Evolutionary conservation across 2,797 vertebrate genomes (phyloP), one percentile per base, ranked within the genome.

Genomic region (Phaenicophaeus curvirostris): DNA sequence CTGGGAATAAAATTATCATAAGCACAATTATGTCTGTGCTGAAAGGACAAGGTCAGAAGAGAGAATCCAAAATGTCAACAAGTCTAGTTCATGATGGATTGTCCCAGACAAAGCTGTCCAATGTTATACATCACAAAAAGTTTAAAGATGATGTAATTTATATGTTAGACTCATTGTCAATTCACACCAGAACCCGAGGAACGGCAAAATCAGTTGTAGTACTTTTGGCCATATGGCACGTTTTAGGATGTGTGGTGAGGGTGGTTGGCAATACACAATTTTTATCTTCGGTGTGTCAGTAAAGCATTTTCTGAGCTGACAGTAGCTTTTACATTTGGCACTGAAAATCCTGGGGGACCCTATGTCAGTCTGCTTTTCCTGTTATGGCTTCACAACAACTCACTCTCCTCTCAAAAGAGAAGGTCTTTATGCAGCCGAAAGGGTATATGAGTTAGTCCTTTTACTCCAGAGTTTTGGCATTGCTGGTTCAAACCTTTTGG

Each of bases 1-100:
- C 96, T 90, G 78, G 90, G 94, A 97, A 95, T 78, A 94, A 89
- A 96, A 96, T 96, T 98, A 98, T 97, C 97, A 95, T 95, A 98
- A 97, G 95, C 95, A 92, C 93, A 97, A 97, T 97, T 97, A 91
- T 94, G 95, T 78, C 71, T 82, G 71, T 94, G 94, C 96, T 95
- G 92, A 94, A 97, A 96, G 95, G 96, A 96, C 95, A 95, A 92
- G 96, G 96, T 97, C 97, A 96, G 55, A 86, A 96, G 90, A 97
- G 94, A 97, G 96, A 96, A 97, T 93, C 96, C 93, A 77, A 95
- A 97, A 96, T 96, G 96, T 97, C 96, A 96, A 78, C 94, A 90
- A 94, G 94, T 90, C 93, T 86, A 88, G 81, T 94, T 69, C 77
- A 77, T 96, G 94, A 97, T 94, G 89, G 93, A 95, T 94, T 90